Evolutionary conservation across 2,113 vertebrate genomes (phyloP).

Genomic region (Delphinapterus leucas): DNA sequence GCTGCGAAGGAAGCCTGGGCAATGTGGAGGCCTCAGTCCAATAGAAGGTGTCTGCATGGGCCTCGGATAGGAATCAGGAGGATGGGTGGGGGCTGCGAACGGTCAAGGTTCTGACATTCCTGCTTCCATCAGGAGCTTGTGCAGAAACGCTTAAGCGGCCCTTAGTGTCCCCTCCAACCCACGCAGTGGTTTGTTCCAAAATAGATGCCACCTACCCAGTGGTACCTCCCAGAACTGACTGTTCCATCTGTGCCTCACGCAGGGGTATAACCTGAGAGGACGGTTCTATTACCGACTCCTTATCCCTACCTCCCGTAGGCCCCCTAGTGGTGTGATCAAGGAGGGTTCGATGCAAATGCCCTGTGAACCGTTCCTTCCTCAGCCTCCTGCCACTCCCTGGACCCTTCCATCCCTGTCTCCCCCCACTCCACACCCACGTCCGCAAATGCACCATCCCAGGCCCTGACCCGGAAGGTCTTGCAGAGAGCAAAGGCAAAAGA

Average conservation of each 20-base stretch:
- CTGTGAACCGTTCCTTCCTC: neutral
- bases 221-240: neutral
- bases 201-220: neutral
- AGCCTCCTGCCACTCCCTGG: neutral
- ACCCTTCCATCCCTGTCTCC: neutral
- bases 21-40: neutral
- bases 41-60: neutral
- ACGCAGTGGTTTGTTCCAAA: conserved; percentile 23
- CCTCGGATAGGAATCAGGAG: neutral
- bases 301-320: neutral
- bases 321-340: conserved; percentile 14
- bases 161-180: neutral
- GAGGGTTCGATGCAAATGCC: neutral
- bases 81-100: neutral
- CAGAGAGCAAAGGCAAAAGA: neutral
- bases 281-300: neutral
- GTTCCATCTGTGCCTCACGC: neutral
- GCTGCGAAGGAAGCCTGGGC: neutral
- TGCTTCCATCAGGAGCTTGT: neutral
- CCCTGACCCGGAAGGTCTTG: neutral
- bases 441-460: neutral
- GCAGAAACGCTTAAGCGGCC: neutral
- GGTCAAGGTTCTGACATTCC: neutral
- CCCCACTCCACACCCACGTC: neutral
- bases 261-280: neutral